Evolutionary conservation across 2,113 vertebrate species (phyloP).

Genomic region (Dasyornis broadbenti): DNA sequence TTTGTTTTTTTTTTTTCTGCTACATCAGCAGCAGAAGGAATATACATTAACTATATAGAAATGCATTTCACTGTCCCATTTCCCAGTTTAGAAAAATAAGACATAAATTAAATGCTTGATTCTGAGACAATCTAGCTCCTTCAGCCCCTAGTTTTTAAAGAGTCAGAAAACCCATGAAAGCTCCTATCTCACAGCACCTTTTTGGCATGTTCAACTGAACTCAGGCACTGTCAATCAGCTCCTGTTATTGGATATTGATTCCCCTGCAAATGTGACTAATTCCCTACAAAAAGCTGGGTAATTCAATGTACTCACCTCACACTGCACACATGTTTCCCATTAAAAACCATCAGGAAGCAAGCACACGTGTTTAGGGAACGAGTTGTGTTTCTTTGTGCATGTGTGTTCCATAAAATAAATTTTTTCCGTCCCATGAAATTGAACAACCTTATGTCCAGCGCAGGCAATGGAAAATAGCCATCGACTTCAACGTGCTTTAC

Average conservation of each 20-base stretch:
- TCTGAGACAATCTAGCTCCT: background rate
- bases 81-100: background rate
- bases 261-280: background rate
- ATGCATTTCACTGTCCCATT: background rate
- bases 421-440: background rate
- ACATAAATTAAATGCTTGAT: background rate
- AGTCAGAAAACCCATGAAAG: background rate
- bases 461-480: background rate
- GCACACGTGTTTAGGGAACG: background rate
- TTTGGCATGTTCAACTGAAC: background rate
- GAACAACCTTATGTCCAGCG: background rate
- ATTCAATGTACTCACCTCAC: background rate
- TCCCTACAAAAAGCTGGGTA: background rate
- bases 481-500: background rate
- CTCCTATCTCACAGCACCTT: background rate
- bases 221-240: background rate
- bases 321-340: background rate
- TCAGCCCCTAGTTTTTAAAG: background rate
- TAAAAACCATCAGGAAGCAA: background rate
- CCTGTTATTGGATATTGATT: background rate
- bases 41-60: background rate
- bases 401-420: slow-evolving; percentile 14
- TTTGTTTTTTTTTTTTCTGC: background rate
- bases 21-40: background rate
- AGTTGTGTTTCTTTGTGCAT: background rate